phyloP scores from a whole-genome alignment of 2,797 vertebrate genomes.

The Varecia variegata region DNA sequence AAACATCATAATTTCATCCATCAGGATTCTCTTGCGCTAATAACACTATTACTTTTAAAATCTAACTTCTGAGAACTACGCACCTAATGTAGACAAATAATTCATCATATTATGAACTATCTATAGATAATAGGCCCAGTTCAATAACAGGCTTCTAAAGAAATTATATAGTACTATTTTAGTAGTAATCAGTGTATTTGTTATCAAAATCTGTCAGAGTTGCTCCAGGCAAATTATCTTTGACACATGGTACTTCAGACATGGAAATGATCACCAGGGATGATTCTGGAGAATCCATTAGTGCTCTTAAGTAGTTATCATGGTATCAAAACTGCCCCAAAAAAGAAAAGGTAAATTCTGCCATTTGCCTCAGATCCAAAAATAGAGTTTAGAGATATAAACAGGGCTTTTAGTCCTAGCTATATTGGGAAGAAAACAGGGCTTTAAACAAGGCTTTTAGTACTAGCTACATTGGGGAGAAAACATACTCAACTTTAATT shows the following conservation, averaged over 20 bases:
- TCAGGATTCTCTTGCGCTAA: background rate
- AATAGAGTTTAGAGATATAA: constrained; percentile 73
- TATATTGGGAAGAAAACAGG: constrained; percentile 17
- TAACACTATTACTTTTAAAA: constrained; percentile 25
- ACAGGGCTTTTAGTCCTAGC: constrained; percentile 43
- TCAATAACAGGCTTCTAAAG: constrained; percentile 64
- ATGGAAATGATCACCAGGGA: constrained; percentile 75
- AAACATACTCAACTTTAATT: constrained; percentile 67
- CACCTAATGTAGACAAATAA: background rate
- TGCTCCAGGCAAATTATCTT: constrained; percentile 75
- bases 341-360: constrained; percentile 79
- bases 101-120: constrained; percentile 27
- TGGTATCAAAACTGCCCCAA: constrained; percentile 58
- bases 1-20: constrained; percentile 1
- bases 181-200: constrained; percentile 70
- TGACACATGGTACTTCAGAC: constrained; percentile 79
- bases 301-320: constrained; percentile 74
- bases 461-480: background rate
- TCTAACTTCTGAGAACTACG: constrained; percentile 35
- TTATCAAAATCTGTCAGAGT: constrained; percentile 72
- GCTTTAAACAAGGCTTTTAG: constrained; percentile 61
- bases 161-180: constrained; percentile 57
- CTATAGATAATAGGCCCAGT: constrained; percentile 48
- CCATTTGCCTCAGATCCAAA: constrained; percentile 75
- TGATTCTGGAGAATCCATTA: constrained; percentile 78